Evolutionary conservation across 2,797 vertebrate genomes (phyloP).

Genomic region (Falco cherrug): DNA sequence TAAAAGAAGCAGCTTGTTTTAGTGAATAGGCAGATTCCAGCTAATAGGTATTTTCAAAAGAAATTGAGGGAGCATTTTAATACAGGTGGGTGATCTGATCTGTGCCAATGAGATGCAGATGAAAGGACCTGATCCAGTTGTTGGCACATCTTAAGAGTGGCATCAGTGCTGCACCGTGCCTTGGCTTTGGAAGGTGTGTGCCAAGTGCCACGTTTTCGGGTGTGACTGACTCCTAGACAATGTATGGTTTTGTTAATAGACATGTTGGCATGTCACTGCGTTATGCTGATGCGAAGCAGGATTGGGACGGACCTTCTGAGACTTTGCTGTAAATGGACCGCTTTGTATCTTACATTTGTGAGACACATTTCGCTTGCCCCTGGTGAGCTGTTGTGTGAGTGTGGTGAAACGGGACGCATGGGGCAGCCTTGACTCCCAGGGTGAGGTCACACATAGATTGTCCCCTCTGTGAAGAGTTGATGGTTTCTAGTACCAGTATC

Average conservation of each 20-base stretch:
- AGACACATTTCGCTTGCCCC: accelerated
- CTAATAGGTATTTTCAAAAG: neutral
- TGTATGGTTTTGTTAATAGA: accelerated
- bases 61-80: neutral
- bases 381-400: neutral
- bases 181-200: too few species aligned
- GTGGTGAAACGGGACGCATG: accelerated
- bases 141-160: neutral
- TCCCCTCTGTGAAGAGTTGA: neutral
- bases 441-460: neutral
- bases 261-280: accelerated
- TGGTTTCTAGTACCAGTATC: neutral
- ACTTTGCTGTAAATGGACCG: neutral
- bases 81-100: neutral
- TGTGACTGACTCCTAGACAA: accelerated
- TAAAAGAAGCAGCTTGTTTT: neutral
- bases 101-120: neutral
- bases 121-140: neutral
- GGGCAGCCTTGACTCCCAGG: neutral
- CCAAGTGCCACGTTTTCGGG: neutral
- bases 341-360: neutral
- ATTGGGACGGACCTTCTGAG: neutral
- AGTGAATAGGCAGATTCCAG: neutral
- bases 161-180: neutral
- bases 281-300: neutral